Evolutionary conservation across 2,888 invertebrate genomes (phyloP).

Genomic region (Odontomyia ornata): DNA sequence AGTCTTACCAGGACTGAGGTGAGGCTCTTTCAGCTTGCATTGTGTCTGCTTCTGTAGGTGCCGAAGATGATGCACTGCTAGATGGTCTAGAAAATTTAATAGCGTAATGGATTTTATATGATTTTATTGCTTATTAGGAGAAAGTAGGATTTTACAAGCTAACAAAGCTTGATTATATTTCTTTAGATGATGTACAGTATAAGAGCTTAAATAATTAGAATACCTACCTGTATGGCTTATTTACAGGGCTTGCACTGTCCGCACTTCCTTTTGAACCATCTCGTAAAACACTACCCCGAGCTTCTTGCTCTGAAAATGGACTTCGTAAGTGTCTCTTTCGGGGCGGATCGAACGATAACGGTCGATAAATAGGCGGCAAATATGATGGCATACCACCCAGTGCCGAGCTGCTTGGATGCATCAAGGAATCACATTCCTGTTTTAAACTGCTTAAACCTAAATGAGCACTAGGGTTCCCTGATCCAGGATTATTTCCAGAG

Average conservation of each 20-base stretch:
- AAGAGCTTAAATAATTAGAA: too few relatives aligned
- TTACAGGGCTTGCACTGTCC: slow-evolving; percentile 65
- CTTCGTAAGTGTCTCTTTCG: slow-evolving; percentile 69
- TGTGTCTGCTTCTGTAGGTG: slow-evolving; percentile 64
- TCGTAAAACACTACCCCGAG: slow-evolving; percentile 73
- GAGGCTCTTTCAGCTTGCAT: slow-evolving; percentile 64
- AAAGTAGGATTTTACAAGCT: too few relatives aligned
- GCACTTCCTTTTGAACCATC: slow-evolving; percentile 67
- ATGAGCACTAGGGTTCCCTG: slow-evolving; percentile 53
- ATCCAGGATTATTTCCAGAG: slow-evolving; percentile 58
- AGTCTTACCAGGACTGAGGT: slow-evolving; percentile 62
- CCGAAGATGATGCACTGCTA: slow-evolving; percentile 64
- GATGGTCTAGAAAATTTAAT: slow-evolving; percentile 57
- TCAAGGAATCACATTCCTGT: slow-evolving; percentile 64
- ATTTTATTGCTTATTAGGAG: too few relatives aligned
- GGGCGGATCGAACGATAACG: slow-evolving; percentile 63
- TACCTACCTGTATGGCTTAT: slow-evolving; percentile 58
- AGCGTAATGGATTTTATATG: too few relatives aligned
- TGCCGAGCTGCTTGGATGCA: slow-evolving; percentile 61
- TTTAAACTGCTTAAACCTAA: slow-evolving; percentile 59
- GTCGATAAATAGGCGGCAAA: slow-evolving; percentile 64
- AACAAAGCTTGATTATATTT: too few relatives aligned
- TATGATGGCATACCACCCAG: slow-evolving; percentile 62
- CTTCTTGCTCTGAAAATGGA: slow-evolving; percentile 64
- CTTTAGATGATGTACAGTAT: too few relatives aligned